Evolutionary conservation across 2,888 invertebrate genomes (phyloP), one percentile per base, ranked within the genome.

Genomic region (Enchytraeus crypticus): DNA sequence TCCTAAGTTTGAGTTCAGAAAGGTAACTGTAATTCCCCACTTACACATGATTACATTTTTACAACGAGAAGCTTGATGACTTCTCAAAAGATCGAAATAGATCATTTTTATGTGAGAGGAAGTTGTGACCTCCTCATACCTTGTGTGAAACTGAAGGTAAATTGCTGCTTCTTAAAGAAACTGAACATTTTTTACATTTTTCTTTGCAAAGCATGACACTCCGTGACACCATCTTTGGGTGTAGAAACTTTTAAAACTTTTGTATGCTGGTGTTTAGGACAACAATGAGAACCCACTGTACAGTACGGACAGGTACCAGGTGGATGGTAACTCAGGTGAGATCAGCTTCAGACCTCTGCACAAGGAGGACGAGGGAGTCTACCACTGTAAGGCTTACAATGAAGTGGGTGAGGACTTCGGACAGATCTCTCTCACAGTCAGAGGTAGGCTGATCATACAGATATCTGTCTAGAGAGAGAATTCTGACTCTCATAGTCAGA

Each of bases 1-100:
- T 14, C 67, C 68, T 11, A 67, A 63, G 54, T 66, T 61, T 21
- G 63, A 63, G 49, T 68, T 68, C 60, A 64, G 32, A 43, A 66
- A 61, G 64, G 67, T 68, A 11, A n/a, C 30, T 30, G 21, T 30
- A 18, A 30, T n/a, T n/a, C n/a, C n/a, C n/a, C n/a, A n/a, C n/a
- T n/a, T n/a, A n/a, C n/a, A n/a, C n/a, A n/a, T n/a, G n/a, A n/a
- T n/a, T n/a, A n/a, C n/a, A n/a, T n/a, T n/a, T n/a, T n/a, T n/a
- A n/a, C n/a, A n/a, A n/a, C n/a, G n/a, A n/a, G n/a, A n/a, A n/a
- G n/a, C n/a, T n/a, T n/a, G n/a, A n/a, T n/a, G n/a, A n/a, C n/a
- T n/a, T n/a, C n/a, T n/a, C n/a, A n/a, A n/a, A n/a, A n/a, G n/a
- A n/a, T n/a, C n/a, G n/a, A n/a, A n/a, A n/a, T n/a, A n/a, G n/a